phyloP scores from a whole-genome alignment of 2,888 invertebrate species.

The Drosophila multiciliata region DNA sequence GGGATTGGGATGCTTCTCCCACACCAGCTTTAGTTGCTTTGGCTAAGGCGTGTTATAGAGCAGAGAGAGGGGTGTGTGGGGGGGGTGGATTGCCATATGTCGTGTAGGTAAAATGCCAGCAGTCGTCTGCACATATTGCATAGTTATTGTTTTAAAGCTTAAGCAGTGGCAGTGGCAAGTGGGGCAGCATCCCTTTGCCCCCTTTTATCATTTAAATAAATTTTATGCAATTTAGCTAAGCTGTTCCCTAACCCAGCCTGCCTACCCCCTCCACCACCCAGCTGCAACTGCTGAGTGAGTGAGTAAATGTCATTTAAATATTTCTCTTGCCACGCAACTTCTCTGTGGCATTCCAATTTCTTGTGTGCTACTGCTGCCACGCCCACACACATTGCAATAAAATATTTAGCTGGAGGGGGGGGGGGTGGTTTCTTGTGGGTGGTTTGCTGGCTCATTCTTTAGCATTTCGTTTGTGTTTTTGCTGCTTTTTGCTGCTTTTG shows the following conservation, averaged over 20 bases:
- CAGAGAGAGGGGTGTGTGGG: background rate
- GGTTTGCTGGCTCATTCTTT: slow-evolving; percentile 42
- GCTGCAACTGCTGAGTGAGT: slow-evolving; percentile 54
- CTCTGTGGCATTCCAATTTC: slow-evolving; percentile 78
- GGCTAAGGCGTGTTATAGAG: slow-evolving; percentile 31
- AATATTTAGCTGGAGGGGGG: slow-evolving; percentile 61
- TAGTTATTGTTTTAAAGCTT: slow-evolving; percentile 80
- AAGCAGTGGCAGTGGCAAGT: slow-evolving; percentile 16
- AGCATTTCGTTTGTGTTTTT: slow-evolving; percentile 46
- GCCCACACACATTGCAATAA: slow-evolving; percentile 56
- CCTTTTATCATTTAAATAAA: slow-evolving; percentile 74
- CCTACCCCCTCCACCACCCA: background rate
- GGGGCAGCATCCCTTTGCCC: background rate
- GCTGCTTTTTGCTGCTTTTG: slow-evolving; percentile 34
- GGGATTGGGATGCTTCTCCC: slow-evolving; percentile 17
- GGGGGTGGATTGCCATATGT: slow-evolving; percentile 57
- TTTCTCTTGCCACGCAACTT: slow-evolving; percentile 48
- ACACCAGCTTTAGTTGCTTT: slow-evolving; percentile 40
- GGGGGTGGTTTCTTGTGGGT: background rate
- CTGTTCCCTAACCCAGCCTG: slow-evolving; percentile 52
- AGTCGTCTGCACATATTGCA: slow-evolving; percentile 69
- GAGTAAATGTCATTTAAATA: slow-evolving; percentile 80
- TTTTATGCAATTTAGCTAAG: slow-evolving; percentile 81
- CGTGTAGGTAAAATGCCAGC: slow-evolving; percentile 69
- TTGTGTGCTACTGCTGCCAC: slow-evolving; percentile 42